phyloP scores from a whole-genome alignment of 2,113 vertebrate genomes.

The Argyrosomus japonicus region DNA sequence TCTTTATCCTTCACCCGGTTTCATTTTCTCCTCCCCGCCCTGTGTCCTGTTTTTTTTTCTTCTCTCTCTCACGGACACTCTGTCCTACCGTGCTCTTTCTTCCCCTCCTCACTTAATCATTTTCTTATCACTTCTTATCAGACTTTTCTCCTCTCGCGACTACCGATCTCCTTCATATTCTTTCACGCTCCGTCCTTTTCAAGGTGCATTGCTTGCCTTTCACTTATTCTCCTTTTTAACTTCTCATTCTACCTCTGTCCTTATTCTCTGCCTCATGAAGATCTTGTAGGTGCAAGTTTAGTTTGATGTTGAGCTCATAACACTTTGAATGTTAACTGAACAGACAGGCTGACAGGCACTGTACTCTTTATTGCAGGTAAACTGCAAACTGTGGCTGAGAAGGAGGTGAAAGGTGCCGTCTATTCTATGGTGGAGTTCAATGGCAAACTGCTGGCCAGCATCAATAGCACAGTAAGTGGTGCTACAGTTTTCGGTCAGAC shows the following conservation, averaged over 20 bases:
- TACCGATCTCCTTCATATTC: slow-evolving; percentile 50
- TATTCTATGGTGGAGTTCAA: slow-evolving; percentile 99
- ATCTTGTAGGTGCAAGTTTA: slow-evolving; percentile 12
- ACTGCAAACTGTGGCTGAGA: slow-evolving; percentile 97
- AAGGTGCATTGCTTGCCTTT: slow-evolving; percentile 52
- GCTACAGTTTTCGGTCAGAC: background rate
- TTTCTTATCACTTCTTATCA: slow-evolving; percentile 71
- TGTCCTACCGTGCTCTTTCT: slow-evolving; percentile 54
- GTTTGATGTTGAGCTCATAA: background rate
- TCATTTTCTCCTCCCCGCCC: slow-evolving; percentile 36
- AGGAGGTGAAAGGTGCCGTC: slow-evolving; percentile 98
- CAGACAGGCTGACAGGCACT: slow-evolving; percentile 20
- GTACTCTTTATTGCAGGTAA: slow-evolving; percentile 87
- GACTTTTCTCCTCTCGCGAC: slow-evolving; percentile 28
- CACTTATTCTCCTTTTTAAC: slow-evolving; percentile 21
- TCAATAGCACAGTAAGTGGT: slow-evolving; percentile 95
- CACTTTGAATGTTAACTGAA: slow-evolving; percentile 13
- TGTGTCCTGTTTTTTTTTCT: slow-evolving; percentile 2
- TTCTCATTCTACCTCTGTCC: slow-evolving; percentile 12
- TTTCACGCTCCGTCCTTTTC: slow-evolving; percentile 37
- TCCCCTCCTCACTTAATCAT: slow-evolving; percentile 68
- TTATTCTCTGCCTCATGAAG: slow-evolving; percentile 3
- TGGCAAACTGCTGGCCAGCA: slow-evolving; percentile 97
- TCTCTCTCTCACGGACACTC: slow-evolving; percentile 12
- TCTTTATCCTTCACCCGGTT: slow-evolving; percentile 33